phyloP scores from a whole-genome alignment of 2,113 vertebrate species.

The Clarias gariepinus region DNA sequence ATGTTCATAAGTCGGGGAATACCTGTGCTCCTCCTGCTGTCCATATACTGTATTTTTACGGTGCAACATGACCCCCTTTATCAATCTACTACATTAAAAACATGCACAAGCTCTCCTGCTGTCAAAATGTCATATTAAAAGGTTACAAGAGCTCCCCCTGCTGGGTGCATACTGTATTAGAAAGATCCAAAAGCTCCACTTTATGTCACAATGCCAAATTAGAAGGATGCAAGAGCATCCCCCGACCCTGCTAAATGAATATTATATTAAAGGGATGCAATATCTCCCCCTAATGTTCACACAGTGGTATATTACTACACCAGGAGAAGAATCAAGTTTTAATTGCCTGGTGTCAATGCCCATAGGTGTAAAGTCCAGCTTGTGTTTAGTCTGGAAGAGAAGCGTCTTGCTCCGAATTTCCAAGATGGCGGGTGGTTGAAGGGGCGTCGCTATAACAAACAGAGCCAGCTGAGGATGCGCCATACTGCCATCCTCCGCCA shows the following conservation, averaged over 20 bases:
- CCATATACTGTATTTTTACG: not conserved
- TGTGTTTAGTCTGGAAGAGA: slow-evolving; percentile 70
- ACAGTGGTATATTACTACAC: not conserved
- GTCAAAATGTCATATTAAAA: not conserved
- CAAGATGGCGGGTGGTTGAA: slow-evolving; percentile 63
- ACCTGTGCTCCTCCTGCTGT: not conserved
- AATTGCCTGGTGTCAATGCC: slow-evolving; percentile 64
- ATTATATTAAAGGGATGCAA: not conserved
- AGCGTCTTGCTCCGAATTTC: slow-evolving; percentile 63
- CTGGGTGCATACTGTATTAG: not conserved
- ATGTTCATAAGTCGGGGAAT: no score
- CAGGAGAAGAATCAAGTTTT: not conserved
- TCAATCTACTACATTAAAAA: not conserved
- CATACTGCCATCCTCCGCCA: slow-evolving; percentile 58
- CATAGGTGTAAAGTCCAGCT: slow-evolving; percentile 67
- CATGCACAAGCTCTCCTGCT: not conserved
- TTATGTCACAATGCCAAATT: not conserved
- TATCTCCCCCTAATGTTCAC: not conserved
- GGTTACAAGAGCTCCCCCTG: no score
- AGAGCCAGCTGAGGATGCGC: slow-evolving; percentile 62
- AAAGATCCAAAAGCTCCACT: not conserved
- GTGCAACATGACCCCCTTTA: no score
- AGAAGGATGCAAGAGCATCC: not conserved
- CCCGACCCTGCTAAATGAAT: not conserved
- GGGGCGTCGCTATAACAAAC: slow-evolving; percentile 61